These are phyloP conservation scores for Platynereis dumerilii DNA, from an alignment of 2,888 invertebrate genomes.

Conservation along the genomic window DNA sequence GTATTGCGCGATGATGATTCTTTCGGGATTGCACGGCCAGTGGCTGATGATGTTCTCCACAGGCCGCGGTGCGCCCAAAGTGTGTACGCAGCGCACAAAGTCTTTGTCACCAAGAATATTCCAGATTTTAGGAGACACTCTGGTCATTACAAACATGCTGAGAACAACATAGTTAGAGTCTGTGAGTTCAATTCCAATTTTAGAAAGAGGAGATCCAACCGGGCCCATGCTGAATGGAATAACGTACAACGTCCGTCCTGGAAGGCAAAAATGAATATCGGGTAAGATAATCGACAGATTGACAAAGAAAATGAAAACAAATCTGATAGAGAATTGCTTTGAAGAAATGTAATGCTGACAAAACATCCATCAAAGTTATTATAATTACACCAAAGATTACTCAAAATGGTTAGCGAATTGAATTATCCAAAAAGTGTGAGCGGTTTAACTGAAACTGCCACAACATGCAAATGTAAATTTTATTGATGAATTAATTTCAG, in stretches of 20 bases:
- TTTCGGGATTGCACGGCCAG: slow-evolving; percentile 48
- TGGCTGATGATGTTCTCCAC: slow-evolving; percentile 41
- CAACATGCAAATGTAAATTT: too few relatives aligned
- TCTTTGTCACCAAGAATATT: slow-evolving; percentile 37
- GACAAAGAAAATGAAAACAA: neutral
- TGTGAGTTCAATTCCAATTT: slow-evolving; percentile 45
- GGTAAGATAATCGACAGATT: neutral
- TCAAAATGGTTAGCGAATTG: too few relatives aligned
- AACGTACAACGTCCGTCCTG: slow-evolving; percentile 49
- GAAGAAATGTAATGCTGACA: too few relatives aligned
- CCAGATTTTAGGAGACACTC: slow-evolving; percentile 37
- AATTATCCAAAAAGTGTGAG: too few relatives aligned
- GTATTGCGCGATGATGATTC: slow-evolving; percentile 41
- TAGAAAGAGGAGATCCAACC: slow-evolving; percentile 44
- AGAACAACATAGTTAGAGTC: slow-evolving; percentile 48
- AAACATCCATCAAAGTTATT: too few relatives aligned
- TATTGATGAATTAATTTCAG: too few relatives aligned
- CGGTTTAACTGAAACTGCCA: too few relatives aligned
- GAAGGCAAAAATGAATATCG: slow-evolving; percentile 2
- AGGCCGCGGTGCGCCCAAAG: slow-evolving; percentile 42
- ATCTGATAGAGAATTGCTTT: too few relatives aligned
- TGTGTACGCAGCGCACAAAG: slow-evolving; percentile 44
- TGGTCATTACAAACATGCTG: slow-evolving; percentile 47
- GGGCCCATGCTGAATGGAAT: slow-evolving; percentile 51
- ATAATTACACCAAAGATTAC: too few relatives aligned